Evolutionary conservation across 2,113 vertebrate genomes (phyloP), one percentile per base, ranked within the genome.

Genomic region (Suricata suricatta): DNA sequence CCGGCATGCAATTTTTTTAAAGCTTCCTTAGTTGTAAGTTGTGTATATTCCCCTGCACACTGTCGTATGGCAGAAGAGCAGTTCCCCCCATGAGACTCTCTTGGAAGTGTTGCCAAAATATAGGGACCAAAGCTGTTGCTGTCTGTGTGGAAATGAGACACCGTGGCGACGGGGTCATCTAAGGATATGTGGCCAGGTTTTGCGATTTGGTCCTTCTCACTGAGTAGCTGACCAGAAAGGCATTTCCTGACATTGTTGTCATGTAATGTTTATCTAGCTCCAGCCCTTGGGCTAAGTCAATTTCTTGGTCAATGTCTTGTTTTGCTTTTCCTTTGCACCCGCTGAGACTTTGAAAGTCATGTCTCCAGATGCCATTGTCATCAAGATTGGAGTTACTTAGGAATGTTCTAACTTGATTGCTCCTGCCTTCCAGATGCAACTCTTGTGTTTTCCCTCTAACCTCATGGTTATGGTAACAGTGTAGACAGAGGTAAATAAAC

Each of bases 401-500:
- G 31, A 91, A 93, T 63, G 50, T 71, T 71, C 41, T 77, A 63
- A 69, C n/a, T 69, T 60, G 16, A 80, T 52, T 2, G 3, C 54
- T 47, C 66, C 31, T 50, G 35, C 57, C 88, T 96, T 95, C 77
- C 71, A 64, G 54, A 74, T 91, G 16, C 19, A 89, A 29, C 6
- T 41, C 71, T 7, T 80, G 89, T 96, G 35, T 95, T 96, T 88
- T 96, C 31, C 66, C 93, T 93, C 66, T 63, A 92, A 87, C 41
- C 33, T 95, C 3, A 0, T 79, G 88, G 90, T 97, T 95, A 64
- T 23, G 88, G 7, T 63, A 93, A 91, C 47, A 77, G 31, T 92
- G n/a, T 23, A 93, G 71, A 87, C 66, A 87, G 64, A 64, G 60
- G 52, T 91, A 90, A 96, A 96, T 60, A 84, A 93, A 71, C 5